These are phyloP conservation scores for Chondrosia reniformis DNA, from an alignment of 37 sponge, comb jelly and placozoan genomes.

Conservation along the genomic window DNA sequence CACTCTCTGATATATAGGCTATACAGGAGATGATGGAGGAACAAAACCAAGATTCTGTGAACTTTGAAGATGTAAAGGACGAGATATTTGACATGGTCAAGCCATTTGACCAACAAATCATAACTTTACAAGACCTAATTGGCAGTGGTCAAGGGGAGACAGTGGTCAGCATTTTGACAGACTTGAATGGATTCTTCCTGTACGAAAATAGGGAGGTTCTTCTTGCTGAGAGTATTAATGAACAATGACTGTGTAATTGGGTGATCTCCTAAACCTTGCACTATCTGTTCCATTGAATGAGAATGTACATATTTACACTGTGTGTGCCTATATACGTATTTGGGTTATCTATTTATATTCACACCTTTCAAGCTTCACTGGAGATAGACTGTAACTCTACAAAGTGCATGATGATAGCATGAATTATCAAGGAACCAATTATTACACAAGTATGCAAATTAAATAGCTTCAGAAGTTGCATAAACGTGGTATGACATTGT, in stretches of 20 bases:
- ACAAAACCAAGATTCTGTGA: slow-evolving; percentile 82
- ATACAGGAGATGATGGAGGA: slow-evolving; percentile 82
- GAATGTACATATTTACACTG: too few species aligned
- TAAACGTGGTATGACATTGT: too few species aligned
- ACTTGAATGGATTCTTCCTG: slow-evolving; percentile 93
- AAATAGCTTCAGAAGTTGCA: not conserved
- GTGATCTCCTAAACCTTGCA: too few species aligned
- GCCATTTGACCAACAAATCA: slow-evolving; percentile 61
- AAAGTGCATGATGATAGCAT: too few species aligned
- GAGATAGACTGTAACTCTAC: too few species aligned
- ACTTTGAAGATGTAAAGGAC: slow-evolving; percentile 89
- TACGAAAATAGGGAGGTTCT: slow-evolving; percentile 95
- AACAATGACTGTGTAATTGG: not conserved
- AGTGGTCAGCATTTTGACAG: slow-evolving; percentile 87
- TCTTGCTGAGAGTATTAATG: slow-evolving; percentile 69
- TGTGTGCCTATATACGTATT: too few species aligned
- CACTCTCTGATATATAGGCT: slow-evolving; percentile 58
- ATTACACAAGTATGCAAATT: not conserved
- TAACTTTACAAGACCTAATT: slow-evolving; percentile 88
- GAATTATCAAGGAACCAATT: not conserved
- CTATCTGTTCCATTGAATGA: too few species aligned
- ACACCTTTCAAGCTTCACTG: too few species aligned
- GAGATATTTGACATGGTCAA: slow-evolving; percentile 99
- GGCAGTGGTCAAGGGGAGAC: slow-evolving; percentile 96
- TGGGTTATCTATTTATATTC: too few species aligned